phyloP scores from a whole-genome alignment of 2,888 invertebrate species.

The Netelia virgata region DNA sequence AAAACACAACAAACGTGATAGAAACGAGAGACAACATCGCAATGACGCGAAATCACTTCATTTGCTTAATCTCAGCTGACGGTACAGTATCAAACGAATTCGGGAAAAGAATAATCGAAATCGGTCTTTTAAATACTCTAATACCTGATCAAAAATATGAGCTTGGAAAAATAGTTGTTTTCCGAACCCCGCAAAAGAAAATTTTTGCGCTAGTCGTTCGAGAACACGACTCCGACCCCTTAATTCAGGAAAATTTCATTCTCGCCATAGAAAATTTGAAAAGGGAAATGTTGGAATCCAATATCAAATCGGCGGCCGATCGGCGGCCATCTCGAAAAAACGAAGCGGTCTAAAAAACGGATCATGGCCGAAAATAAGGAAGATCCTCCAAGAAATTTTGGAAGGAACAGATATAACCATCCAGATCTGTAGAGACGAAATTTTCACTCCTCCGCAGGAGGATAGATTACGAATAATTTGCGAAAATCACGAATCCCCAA shows the following conservation, averaged over 20 bases:
- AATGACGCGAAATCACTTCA: constrained; percentile 57
- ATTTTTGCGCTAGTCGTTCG: constrained; percentile 16
- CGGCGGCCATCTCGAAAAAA: constrained; percentile 43
- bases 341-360: too few species aligned
- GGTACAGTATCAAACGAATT: constrained; percentile 34
- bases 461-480: not conserved
- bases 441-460: not conserved
- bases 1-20: constrained; percentile 17
- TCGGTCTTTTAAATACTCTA: constrained; percentile 36
- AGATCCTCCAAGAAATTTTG: not conserved
- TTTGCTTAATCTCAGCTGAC: constrained; percentile 55
- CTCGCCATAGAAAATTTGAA: constrained; percentile 34
- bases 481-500: too few species aligned
- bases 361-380: too few species aligned
- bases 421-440: not conserved
- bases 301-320: constrained; percentile 29
- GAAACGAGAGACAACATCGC: constrained; percentile 57
- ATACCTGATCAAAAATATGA: not conserved
- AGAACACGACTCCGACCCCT: constrained; percentile 6
- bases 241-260: constrained; percentile 6
- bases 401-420: not conserved
- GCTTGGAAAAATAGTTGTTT: constrained; percentile 35
- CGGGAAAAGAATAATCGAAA: constrained; percentile 36
- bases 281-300: not conserved
- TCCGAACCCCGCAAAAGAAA: constrained; percentile 16